Evolutionary conservation across 1,140 invertebrate genomes (phyloP).

Genomic region (Brachionus paranguensis): DNA sequence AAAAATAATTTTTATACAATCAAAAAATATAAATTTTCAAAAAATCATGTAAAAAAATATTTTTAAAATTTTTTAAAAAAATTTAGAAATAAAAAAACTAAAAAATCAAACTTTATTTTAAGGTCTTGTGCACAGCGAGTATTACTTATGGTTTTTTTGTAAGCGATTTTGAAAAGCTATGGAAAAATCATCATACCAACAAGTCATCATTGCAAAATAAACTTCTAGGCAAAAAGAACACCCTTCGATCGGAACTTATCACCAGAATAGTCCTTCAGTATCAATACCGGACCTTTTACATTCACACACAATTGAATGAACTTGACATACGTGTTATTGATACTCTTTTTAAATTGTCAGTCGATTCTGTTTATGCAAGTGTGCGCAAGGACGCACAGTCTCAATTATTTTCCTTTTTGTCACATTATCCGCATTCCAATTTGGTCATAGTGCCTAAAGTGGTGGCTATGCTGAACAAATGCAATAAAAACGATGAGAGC

Average conservation of each 20-base stretch:
- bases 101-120: background rate
- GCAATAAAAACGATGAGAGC: slow-evolving; percentile 54
- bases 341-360: slow-evolving; percentile 57
- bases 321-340: slow-evolving; percentile 63
- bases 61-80: too few species aligned
- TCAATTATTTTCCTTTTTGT: slow-evolving; percentile 58
- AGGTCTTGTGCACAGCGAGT: background rate
- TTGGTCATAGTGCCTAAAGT: slow-evolving; percentile 61
- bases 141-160: slow-evolving; percentile 35
- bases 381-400: slow-evolving; percentile 63
- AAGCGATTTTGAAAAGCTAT: slow-evolving; percentile 28
- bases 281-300: slow-evolving; percentile 30
- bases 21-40: too few species aligned
- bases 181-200: slow-evolving; percentile 14
- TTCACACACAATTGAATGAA: slow-evolving; percentile 57
- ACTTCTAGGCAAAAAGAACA: slow-evolving; percentile 30
- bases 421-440: slow-evolving; percentile 62
- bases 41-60: too few species aligned
- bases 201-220: slow-evolving; percentile 26
- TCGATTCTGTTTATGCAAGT: slow-evolving; percentile 50
- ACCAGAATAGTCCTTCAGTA: slow-evolving; percentile 22
- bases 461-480: slow-evolving; percentile 61
- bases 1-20: too few species aligned
- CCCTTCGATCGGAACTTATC: background rate
- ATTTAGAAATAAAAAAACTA: background rate